Conservation (phyloP, 2,113 vertebrate genomes). For the Puma concolor region DNA sequence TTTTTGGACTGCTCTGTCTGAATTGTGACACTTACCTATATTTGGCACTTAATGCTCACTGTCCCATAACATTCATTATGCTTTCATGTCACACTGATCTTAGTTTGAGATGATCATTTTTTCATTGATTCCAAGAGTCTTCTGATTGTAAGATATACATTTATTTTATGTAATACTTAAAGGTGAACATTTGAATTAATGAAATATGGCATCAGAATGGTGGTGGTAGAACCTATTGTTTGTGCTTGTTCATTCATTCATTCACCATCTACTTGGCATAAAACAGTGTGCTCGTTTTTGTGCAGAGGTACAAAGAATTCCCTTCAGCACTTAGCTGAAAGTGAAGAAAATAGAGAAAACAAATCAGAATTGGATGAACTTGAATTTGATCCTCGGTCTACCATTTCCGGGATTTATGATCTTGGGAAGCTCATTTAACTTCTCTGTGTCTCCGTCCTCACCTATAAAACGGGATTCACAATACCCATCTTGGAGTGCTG, state of each 20-base stretch:
- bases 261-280: neutral
- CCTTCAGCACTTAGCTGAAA: neutral
- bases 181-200: neutral
- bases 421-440: neutral
- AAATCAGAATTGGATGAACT: neutral
- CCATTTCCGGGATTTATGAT: neutral
- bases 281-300: neutral
- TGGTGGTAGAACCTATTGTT: neutral
- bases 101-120: neutral
- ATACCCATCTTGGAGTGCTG: neutral
- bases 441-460: neutral
- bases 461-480: neutral
- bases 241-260: neutral
- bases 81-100: neutral
- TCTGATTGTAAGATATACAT: neutral
- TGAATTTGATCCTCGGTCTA: neutral
- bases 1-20: neutral
- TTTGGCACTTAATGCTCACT: neutral
- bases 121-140: neutral
- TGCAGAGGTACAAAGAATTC: neutral
- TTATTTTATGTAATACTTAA: neutral
- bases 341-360: neutral
- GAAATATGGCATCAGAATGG: neutral
- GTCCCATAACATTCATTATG: neutral
- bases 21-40: neutral